phyloP scores from a whole-genome alignment of 2,113 vertebrate species.

The Picathartes gymnocephalus region DNA sequence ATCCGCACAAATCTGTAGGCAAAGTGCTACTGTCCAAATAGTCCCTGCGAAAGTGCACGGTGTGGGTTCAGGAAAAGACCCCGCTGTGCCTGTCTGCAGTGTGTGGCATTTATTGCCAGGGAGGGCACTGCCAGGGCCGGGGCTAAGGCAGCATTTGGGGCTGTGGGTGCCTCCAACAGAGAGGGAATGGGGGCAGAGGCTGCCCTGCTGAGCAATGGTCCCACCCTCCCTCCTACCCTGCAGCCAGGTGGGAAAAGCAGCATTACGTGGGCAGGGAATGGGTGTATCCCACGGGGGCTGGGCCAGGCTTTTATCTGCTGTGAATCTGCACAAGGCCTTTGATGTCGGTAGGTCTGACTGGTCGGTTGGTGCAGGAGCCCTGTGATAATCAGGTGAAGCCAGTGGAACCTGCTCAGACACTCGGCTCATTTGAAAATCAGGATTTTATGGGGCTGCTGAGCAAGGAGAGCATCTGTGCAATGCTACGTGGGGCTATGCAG shows the following conservation, averaged over 20 bases:
- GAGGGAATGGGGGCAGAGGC: background rate
- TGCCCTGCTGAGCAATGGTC: background rate
- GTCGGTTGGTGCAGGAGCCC: background rate
- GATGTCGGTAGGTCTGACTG: background rate
- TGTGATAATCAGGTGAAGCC: slow-evolving; percentile 8
- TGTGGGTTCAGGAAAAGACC: background rate
- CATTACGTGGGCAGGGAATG: background rate
- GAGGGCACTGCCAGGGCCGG: background rate
- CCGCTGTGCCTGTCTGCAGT: rapidly evolving
- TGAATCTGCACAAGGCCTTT: background rate
- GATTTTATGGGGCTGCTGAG: background rate
- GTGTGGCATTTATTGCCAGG: background rate
- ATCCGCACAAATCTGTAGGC: background rate
- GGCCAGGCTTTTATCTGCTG: slow-evolving; percentile 31
- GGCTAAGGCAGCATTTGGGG: background rate
- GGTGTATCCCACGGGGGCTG: background rate
- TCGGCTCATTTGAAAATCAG: background rate
- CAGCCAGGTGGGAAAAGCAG: background rate
- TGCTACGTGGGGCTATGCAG: background rate
- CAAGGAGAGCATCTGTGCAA: background rate
- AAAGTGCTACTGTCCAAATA: background rate
- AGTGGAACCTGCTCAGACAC: slow-evolving; percentile 48
- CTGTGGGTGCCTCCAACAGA: background rate
- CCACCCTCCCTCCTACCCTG: background rate
- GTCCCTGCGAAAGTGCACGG: background rate